phyloP scores from a whole-genome alignment of 2,797 vertebrate species.

The Acanthurus leucopareius region DNA sequence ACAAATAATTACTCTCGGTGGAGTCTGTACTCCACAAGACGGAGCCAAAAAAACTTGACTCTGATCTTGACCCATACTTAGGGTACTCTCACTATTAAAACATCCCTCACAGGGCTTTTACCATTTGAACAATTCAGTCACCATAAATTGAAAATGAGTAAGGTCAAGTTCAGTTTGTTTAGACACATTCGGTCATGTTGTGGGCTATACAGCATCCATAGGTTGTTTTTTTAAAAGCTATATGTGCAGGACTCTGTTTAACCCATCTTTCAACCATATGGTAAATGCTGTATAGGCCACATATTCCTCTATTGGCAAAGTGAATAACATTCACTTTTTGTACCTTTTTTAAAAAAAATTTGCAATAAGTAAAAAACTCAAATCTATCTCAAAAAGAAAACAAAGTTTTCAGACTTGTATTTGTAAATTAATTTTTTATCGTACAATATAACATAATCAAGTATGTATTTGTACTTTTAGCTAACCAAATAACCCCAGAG shows the following conservation, averaged over 20 bases:
- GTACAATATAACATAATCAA: not conserved
- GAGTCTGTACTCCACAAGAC: conserved; percentile 91
- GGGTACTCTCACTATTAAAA: conserved; percentile 77
- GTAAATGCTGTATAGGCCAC: not conserved
- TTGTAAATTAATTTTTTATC: not conserved
- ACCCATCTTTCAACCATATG: not conserved
- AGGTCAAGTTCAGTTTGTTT: conserved; percentile 64
- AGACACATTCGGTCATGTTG: conserved; percentile 25
- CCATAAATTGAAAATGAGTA: conserved; percentile 63
- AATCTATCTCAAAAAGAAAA: conserved; percentile 2
- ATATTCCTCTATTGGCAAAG: not conserved
- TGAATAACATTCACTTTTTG: conserved; percentile 22
- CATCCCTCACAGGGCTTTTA: conserved; percentile 71
- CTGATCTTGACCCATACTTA: conserved; percentile 89
- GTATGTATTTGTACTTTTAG: conserved; percentile 4
- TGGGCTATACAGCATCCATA: not conserved
- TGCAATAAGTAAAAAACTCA: not conserved
- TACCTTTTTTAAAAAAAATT: no score
- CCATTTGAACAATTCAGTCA: conserved; percentile 71
- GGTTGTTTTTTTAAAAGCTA: not conserved
- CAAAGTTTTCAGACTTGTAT: not conserved
- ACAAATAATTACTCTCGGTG: conserved; percentile 95
- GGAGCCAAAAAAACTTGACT: conserved; percentile 87
- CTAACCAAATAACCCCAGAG: not conserved
- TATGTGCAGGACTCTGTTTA: not conserved